Evolutionary conservation across 2,113 vertebrate species (phyloP), one percentile per base, ranked within the genome.

Genomic region (Cricetomys ansorgei): DNA sequence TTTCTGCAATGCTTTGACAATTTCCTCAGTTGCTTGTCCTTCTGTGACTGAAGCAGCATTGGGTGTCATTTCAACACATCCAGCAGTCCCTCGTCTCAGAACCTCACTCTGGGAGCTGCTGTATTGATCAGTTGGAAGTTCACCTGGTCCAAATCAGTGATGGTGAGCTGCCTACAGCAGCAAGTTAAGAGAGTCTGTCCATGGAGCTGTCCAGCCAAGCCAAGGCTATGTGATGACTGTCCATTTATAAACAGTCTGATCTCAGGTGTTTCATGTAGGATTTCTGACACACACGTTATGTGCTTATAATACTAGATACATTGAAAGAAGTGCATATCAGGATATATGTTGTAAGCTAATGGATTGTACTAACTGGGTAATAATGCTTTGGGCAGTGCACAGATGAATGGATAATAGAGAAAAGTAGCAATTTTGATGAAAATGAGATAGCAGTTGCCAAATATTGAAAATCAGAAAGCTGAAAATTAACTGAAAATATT

Each of bases 221-320:
- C 31, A 89, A n/a, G 59, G 43, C 12, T 94, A 6, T 81, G 3
- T 62, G 8, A 34, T 29, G 62, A 72, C 0, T 31, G 57, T 27
- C 67, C 73, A 72, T 59, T 81, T 76, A 45, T 45, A 87, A 77
- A 53, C 9, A 67, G 15, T n/a, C 5, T 55, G 15, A 50, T 25
- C 92, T 34, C 59, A 83, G 69, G 50, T 75, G 50, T 48, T 59
- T 48, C 12, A 2, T 80, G 21, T 67, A 59, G 37, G 31, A 9
- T 1, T 1, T 4, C n/a, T 77, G 19, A 73, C n/a, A 48, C 3
- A 40, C 7, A 40, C 3, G 1, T 16, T 31, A 10, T 40, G 2
- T 97, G 62, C 9, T 83, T 67, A 7, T 80, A 84, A 27, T 59
- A 31, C 29, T 16, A 79, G 21, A 48, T 45, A 4, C 67, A 34